Base-by-base conservation (phyloP, 2,797 vertebrate genomes). In the Siniperca undulata region DNA sequence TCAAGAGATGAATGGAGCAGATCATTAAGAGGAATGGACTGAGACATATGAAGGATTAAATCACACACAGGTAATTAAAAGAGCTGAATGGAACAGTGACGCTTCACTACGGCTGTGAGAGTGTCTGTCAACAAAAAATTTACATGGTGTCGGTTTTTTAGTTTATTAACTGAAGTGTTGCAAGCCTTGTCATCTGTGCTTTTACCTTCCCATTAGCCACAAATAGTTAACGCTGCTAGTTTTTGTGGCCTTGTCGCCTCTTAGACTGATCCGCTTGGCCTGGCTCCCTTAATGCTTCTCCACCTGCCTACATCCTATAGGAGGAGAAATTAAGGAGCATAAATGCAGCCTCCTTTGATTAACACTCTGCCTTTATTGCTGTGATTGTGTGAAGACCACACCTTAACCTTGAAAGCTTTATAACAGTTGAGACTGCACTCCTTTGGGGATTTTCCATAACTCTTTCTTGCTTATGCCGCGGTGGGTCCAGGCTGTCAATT, bases 11-110 rank as follows among this genome's bases (percentile, higher is more conserved):
- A 94, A 92, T 91, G 91, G 92, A 94, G 93, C 92, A 88, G 82
- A 89, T 95, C 93, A 95, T 95, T 92, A 95, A 93, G 91, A 94
- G 84, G 90, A 94, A 94, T 94, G 83, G 87, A 89, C 86, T 84
- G 91, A 91, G 89, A 93, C 92, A 88, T 86, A 85, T 86, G 84
- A 94, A 89, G 89, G 91, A 95, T 96, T 94, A 93, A 94, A 95
- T 92, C 88, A 79, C 90, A 89, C 86, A 78, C 92, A 94, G 94
- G 91, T 95, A 95, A 96, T 96, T 96, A 96, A 95, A 95, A 91
- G 87, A 90, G 83, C 77, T 92, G 79, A 91, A 81, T 90, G 91
- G 88, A 95, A 93, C 83, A 61, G 80, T 20, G 78, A 83, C 3
- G 83, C 88, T 88, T 70, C 81, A 36, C 81, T 70, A 60, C 52